Evolutionary conservation across 2,888 invertebrate genomes (phyloP).

Genomic region (Hofmannophila pseudospretella): DNA sequence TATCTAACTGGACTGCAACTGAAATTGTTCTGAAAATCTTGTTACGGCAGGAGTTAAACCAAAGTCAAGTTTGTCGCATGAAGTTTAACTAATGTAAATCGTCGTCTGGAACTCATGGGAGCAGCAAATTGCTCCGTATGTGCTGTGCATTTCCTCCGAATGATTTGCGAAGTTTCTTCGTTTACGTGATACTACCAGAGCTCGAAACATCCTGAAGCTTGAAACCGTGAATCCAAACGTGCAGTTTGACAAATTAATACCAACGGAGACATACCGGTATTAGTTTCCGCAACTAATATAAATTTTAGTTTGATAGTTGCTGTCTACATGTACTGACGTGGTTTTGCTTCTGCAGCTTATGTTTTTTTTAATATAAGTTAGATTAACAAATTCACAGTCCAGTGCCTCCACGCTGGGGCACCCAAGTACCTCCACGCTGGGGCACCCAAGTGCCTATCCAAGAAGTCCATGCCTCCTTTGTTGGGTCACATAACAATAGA

Average conservation of each 20-base stretch:
- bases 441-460: no score
- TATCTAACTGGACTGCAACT: background rate
- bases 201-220: background rate
- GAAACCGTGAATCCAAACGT: slow-evolving; percentile 1
- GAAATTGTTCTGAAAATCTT: slow-evolving; percentile 4
- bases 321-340: no score
- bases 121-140: slow-evolving; percentile 32
- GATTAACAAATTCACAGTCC: no score
- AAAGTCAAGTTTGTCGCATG: slow-evolving; percentile 28
- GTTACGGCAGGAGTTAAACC: slow-evolving; percentile 21
- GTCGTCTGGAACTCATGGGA: slow-evolving; percentile 25
- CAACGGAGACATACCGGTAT: slow-evolving; percentile 4
- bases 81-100: slow-evolving; percentile 36
- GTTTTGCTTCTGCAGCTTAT: no score
- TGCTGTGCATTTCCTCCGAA: slow-evolving; percentile 28
- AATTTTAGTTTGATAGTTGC: slow-evolving; percentile 1
- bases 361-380: no score
- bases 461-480: no score
- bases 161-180: slow-evolving; percentile 24
- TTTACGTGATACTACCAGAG: slow-evolving; percentile 9
- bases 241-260: slow-evolving; percentile 10
- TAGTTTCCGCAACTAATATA: slow-evolving; percentile 5
- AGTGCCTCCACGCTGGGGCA: no score
- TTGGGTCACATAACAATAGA: no score
- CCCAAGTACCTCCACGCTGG: no score